A percentile compares a stretch with the other conserved stretches of the same genome.
phyloP scores from a whole-genome alignment of 2,113 vertebrate species.

The Microtus ochrogaster region DNA sequence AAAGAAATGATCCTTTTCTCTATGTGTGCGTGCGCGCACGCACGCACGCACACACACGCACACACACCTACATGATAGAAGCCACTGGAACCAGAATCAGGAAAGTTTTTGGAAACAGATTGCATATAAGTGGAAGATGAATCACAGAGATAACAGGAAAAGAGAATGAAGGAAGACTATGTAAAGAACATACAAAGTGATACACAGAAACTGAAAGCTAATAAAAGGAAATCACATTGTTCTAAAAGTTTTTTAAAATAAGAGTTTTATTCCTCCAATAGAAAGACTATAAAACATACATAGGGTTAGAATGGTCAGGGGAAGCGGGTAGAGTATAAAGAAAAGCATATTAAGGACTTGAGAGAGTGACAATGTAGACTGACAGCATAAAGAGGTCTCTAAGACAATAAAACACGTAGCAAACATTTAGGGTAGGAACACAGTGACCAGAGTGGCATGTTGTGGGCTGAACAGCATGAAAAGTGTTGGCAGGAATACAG shows the following conservation, averaged over 20 bases:
- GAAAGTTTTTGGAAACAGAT: neutral
- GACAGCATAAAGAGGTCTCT: slow-evolving; percentile 39
- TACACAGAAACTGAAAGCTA: slow-evolving; percentile 19
- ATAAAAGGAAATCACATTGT: slow-evolving; percentile 18
- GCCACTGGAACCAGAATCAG: neutral
- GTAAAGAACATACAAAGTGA: slow-evolving; percentile 1
- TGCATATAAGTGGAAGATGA: neutral
- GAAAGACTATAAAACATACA: slow-evolving; percentile 22
- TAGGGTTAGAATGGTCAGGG: neutral
- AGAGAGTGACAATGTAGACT: neutral
- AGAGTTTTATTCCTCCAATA: neutral
- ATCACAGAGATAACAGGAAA: neutral
- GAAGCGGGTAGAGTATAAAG: neutral
- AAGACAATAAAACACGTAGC: slow-evolving; percentile 16
- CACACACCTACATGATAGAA: neutral
- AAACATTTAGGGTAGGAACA: neutral
- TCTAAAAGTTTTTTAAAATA: neutral
- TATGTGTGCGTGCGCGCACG: neutral
- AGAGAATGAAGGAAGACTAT: neutral
- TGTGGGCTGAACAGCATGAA: neutral
- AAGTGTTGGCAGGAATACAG: neutral
- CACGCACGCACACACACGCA: neutral
- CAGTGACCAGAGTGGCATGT: neutral
- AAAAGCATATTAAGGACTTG: slow-evolving; percentile 6
- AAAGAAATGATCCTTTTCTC: neutral